phyloP scores from a whole-genome alignment of 1,140 invertebrate genomes.

The Pomacea maculata region DNA sequence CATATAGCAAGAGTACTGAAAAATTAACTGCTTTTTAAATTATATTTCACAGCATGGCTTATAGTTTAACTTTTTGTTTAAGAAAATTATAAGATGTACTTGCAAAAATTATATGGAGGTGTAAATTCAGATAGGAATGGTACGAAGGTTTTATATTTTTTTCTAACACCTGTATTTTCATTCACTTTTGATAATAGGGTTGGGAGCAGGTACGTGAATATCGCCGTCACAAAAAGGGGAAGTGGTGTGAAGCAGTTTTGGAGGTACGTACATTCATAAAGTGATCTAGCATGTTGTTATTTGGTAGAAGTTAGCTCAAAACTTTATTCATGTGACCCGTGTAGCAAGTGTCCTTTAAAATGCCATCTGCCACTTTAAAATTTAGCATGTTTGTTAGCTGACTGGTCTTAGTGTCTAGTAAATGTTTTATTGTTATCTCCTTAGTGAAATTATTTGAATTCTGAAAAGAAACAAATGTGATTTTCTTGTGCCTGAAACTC shows the following conservation, averaged over 20 bases:
- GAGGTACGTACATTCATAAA: conserved; percentile 65
- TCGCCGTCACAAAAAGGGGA: conserved; percentile 55
- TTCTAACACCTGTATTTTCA: neutral
- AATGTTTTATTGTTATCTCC: too few species aligned
- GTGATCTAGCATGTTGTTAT: neutral
- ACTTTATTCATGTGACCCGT: too few species aligned
- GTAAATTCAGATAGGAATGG: too few species aligned
- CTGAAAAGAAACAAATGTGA: too few species aligned
- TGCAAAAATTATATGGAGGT: too few species aligned
- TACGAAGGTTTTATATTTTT: neutral
- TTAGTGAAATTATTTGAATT: neutral
- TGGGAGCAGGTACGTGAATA: conserved; percentile 59
- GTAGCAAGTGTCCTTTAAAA: too few species aligned
- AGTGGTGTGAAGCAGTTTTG: conserved; percentile 81
- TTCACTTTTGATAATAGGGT: neutral
- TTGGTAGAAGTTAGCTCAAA: too few species aligned
- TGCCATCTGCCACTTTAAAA: neutral
- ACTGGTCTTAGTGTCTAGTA: too few species aligned
- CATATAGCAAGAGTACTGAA: neutral
- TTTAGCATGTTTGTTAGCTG: too few species aligned
- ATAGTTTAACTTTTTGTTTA: neutral
- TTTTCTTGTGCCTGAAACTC: conserved; percentile 13
- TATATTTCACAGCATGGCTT: neutral
- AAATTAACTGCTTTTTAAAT: neutral
- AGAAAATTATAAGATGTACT: too few species aligned